Conservation (phyloP, 2,888 invertebrate genomes). For the Andrena bicolor region DNA sequence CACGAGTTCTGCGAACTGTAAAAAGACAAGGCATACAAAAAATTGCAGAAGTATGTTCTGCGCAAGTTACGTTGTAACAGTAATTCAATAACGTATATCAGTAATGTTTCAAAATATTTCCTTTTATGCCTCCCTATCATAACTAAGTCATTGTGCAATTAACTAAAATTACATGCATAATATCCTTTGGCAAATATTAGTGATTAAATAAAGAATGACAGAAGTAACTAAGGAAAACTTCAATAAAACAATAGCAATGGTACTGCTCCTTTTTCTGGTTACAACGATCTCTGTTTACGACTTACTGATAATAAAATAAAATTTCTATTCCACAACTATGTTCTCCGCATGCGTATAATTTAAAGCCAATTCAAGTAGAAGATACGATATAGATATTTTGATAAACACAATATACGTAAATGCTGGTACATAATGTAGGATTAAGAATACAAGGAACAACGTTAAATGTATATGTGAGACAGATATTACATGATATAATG, state of each 20-base stretch:
- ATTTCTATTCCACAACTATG: conserved; percentile 13
- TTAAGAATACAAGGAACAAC: background rate
- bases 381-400: background rate
- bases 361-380: conserved; percentile 4
- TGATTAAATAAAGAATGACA: conserved; percentile 2
- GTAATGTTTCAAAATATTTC: conserved; percentile 4
- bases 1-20: conserved; percentile 87
- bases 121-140: background rate
- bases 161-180: conserved; percentile 17
- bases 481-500: conserved; percentile 8
- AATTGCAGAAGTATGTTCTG: background rate
- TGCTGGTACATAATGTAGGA: background rate
- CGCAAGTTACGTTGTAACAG: background rate
- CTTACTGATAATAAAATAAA: conserved; percentile 1
- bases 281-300: conserved; percentile 7
- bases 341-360: conserved; percentile 24
- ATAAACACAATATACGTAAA: background rate
- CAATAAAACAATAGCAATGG: conserved; percentile 1
- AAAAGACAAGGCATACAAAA: conserved; percentile 11
- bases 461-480: background rate
- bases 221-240: background rate
- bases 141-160: background rate
- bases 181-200: conserved; percentile 4
- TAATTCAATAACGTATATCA: conserved; percentile 3
- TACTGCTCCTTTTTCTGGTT: background rate